phyloP scores from a whole-genome alignment of 2,797 vertebrate species.

The Mastacembelus armatus region DNA sequence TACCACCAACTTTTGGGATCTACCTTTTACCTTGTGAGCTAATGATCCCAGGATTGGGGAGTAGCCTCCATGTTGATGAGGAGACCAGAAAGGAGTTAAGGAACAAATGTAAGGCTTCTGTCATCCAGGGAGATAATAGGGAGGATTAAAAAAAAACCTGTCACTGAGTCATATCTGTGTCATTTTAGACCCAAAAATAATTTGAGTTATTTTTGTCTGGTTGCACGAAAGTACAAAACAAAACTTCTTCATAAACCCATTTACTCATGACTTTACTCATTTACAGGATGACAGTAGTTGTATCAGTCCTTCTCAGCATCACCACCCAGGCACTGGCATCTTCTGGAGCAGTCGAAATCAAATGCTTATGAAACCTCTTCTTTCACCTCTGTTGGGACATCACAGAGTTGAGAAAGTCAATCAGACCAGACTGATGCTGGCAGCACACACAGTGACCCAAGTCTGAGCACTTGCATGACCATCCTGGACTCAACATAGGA shows the following conservation, averaged over 20 bases:
- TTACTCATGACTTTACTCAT: too few species aligned
- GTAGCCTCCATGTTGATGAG: too few species aligned
- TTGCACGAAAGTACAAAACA: not conserved
- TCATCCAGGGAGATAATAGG: not conserved
- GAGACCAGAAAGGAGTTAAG: not conserved
- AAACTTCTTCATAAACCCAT: not conserved
- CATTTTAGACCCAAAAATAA: too few species aligned
- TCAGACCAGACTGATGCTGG: constrained; percentile 7
- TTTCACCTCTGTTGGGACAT: constrained; percentile 39
- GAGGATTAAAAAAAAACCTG: not conserved
- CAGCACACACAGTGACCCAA: not conserved
- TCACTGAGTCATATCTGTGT: not conserved
- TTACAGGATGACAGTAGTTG: too few species aligned
- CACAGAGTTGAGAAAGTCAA: constrained; percentile 39
- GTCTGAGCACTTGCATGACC: constrained; percentile 8
- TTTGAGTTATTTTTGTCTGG: too few species aligned
- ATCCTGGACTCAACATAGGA: constrained; percentile 37
- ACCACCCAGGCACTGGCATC: constrained; percentile 22
- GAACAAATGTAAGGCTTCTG: not conserved
- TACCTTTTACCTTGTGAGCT: too few species aligned
- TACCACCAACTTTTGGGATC: too few species aligned
- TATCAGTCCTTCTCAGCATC: not conserved
- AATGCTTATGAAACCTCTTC: constrained; percentile 43
- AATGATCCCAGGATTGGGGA: too few species aligned
- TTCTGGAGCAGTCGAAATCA: constrained; percentile 30